Evolutionary conservation across 2,113 vertebrate species (phyloP).

Genomic region (Xiphophorus maculatus): DNA sequence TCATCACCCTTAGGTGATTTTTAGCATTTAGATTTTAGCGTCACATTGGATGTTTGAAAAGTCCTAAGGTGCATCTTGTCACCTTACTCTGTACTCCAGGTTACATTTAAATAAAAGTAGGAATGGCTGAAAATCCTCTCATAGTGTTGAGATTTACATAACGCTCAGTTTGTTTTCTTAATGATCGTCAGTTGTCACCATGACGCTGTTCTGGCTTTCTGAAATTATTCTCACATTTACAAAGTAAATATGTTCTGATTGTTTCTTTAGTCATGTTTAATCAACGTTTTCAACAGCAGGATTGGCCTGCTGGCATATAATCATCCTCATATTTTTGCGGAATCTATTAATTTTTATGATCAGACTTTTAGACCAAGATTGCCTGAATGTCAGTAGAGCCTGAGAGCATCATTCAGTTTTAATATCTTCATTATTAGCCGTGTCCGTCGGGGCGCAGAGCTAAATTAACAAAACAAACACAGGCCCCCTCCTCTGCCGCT

Average conservation of each 20-base stretch:
- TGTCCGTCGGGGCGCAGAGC: slow-evolving; percentile 31
- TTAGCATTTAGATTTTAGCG: slow-evolving; percentile 78
- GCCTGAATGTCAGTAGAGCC: slow-evolving; percentile 31
- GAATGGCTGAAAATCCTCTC: too few relatives aligned
- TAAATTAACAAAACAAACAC: slow-evolving; percentile 71
- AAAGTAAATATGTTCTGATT: background rate
- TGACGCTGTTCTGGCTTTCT: too few relatives aligned
- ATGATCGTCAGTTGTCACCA: background rate
- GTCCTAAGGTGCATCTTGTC: slow-evolving; percentile 48
- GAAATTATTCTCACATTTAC: background rate
- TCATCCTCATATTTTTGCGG: background rate
- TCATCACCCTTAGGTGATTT: slow-evolving; percentile 27
- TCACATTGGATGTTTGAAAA: slow-evolving; percentile 55
- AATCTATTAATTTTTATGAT: slow-evolving; percentile 11
- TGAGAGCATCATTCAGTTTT: slow-evolving; percentile 26
- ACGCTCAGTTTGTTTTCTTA: background rate
- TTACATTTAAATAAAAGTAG: too few relatives aligned
- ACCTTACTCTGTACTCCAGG: background rate
- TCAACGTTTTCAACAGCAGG: too few relatives aligned
- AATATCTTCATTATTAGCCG: slow-evolving; percentile 30
- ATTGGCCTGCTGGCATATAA: too few relatives aligned
- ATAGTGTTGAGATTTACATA: too few relatives aligned
- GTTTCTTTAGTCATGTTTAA: too few relatives aligned
- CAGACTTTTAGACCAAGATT: slow-evolving; percentile 22
- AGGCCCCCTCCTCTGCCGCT: slow-evolving; percentile 9